Base-by-base conservation (phyloP, 2,113 vertebrate genomes). In the Cololabis saira region DNA sequence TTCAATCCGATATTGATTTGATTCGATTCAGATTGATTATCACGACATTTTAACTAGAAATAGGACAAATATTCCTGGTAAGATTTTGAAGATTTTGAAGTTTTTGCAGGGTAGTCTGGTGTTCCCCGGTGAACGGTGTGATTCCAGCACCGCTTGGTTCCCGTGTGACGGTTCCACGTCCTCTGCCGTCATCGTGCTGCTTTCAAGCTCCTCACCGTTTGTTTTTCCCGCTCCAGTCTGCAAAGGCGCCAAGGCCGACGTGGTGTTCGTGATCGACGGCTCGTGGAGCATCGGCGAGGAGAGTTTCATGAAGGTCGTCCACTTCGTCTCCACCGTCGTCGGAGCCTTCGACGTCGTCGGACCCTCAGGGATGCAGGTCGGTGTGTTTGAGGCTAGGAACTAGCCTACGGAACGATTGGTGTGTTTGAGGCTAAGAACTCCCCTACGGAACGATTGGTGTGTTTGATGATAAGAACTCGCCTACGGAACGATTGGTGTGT, bases 221-320 rank as follows among this genome's bases (percentile, higher is more conserved):
- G 56, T 27, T 85, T 74, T 56, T 56, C 49, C 63, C 4, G 3
- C 55, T 44, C 51, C 81, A 99, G 98, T 97, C 10, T 99, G 98
- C 89, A 97, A 94, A 93, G 98, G 97, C 12, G 97, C 97, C 81
- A 99, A 98, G 91, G 98, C 97, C 63, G 98, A 99, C 55, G 93
- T 99, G 80, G 95, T 97, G n/a, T 99, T 99, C 88, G 87, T 99
- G 72, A 96, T 98, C 44, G 98, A 99, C 57, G 96, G 97, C 53
- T 99, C 98, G 10, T 99, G 97, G 97, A 99, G 97, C 83, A 99
- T 98, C 52, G 97, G 98, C 1, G 98, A 99, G 80, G 96, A 98
- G 55, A 99, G 96, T 92, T 99, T 98, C 91, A 91, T 91, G 77
- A 99, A 99, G 92, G 96, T 99, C 15, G 84, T 96, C 45, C 92